phyloP scores from a whole-genome alignment of 2,888 invertebrate genomes.

The Ceriagrion tenellum region DNA sequence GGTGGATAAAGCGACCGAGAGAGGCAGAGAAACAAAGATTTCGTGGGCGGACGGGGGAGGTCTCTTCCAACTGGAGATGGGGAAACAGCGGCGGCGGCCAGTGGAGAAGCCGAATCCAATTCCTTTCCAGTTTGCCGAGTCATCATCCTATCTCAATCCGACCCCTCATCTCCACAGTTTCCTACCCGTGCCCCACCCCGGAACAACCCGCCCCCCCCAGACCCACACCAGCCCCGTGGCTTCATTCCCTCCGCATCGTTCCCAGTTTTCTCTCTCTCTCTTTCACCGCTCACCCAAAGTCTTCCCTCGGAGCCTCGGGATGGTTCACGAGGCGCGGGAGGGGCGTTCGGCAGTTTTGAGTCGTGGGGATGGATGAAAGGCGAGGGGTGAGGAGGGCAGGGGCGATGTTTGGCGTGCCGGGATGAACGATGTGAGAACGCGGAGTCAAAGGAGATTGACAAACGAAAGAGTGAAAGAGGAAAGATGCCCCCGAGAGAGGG shows the following conservation, averaged over 20 bases:
- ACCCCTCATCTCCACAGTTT: neutral
- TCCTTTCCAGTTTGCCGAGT: conserved; percentile 62
- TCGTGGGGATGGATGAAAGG: neutral
- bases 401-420: conserved; percentile 47
- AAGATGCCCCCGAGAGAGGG: neutral
- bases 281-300: neutral
- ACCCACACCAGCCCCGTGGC: too few relatives aligned
- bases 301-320: neutral
- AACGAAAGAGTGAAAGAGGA: conserved; percentile 32
- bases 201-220: neutral
- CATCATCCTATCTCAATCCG: conserved; percentile 65
- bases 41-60: neutral
- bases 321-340: conserved; percentile 8
- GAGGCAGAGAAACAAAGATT: conserved; percentile 40
- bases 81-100: neutral
- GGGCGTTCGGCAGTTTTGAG: neutral
- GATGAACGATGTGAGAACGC: conserved; percentile 57
- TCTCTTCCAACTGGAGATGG: neutral
- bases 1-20: neutral
- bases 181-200: neutral
- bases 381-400: neutral
- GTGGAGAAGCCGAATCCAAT: conserved; percentile 58
- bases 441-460: conserved; percentile 60
- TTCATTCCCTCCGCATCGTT: neutral
- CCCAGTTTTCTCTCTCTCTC: neutral